Evolutionary conservation across 2,113 vertebrate species (phyloP).

Genomic region (Cyanoderma ruficeps): DNA sequence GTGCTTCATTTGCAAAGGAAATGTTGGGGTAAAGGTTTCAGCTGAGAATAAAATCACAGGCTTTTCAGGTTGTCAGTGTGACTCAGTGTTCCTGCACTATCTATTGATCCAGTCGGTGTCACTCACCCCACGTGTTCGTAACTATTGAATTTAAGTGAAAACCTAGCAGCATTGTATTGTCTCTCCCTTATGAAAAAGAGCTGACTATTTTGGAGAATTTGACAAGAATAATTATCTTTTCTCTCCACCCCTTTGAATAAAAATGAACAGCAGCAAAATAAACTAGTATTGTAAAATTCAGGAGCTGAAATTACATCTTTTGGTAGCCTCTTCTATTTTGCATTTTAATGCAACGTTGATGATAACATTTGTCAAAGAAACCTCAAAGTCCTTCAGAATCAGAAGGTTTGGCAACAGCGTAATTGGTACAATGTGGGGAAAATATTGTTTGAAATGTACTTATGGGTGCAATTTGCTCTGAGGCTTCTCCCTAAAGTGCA

Average conservation of each 20-base stretch:
- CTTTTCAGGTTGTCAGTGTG: neutral
- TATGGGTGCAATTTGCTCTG: constrained; percentile 65
- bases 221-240: constrained; percentile 49
- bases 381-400: constrained; percentile 43
- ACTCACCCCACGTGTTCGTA: neutral
- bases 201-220: constrained; percentile 53
- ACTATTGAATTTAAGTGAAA: constrained; percentile 6
- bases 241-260: constrained; percentile 5
- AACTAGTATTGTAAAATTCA: constrained; percentile 22
- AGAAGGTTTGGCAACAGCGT: constrained; percentile 32
- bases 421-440: constrained; percentile 58
- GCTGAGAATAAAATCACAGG: neutral
- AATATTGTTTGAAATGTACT: constrained; percentile 65
- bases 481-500: constrained; percentile 56
- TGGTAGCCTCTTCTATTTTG: constrained; percentile 57
- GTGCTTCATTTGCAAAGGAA: neutral
- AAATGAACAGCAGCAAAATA: constrained; percentile 40
- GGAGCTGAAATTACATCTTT: constrained; percentile 56
- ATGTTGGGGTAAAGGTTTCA: neutral
- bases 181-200: neutral
- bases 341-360: constrained; percentile 62
- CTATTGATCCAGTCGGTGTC: neutral
- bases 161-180: neutral
- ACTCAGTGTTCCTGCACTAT: neutral
- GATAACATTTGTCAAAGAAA: constrained; percentile 68